These are phyloP conservation scores for Illadopsis cleaveri DNA, from an alignment of 2,113 vertebrate genomes.

Conservation along the genomic window DNA sequence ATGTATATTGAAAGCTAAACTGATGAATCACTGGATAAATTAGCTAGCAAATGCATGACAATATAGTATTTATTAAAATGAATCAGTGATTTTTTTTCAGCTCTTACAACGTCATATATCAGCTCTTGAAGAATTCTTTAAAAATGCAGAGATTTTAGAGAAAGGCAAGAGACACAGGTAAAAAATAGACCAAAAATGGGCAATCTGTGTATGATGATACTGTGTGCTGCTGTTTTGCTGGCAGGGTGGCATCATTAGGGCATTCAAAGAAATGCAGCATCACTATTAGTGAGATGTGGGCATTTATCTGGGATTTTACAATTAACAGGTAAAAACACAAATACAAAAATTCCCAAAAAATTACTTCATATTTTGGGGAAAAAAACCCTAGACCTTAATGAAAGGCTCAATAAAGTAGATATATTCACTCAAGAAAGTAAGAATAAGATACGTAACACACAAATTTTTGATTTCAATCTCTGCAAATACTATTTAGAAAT, in stretches of 20 bases:
- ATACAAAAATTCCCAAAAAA: neutral
- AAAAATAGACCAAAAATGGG: neutral
- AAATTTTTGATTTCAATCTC: neutral
- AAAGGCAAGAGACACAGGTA: neutral
- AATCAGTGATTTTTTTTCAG: neutral
- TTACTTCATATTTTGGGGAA: fast-evolving
- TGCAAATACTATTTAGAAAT: neutral
- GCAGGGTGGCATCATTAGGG: neutral
- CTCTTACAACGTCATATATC: slow-evolving; percentile 4
- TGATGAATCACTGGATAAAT: slow-evolving; percentile 51
- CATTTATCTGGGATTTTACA: neutral
- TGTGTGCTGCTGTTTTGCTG: neutral
- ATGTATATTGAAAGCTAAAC: slow-evolving; percentile 37
- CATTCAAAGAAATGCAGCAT: neutral
- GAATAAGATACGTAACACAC: fast-evolving
- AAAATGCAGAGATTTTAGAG: neutral
- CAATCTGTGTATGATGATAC: neutral
- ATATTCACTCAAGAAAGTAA: neutral
- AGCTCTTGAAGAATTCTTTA: neutral
- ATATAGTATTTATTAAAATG: slow-evolving; percentile 51
- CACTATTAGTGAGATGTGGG: neutral
- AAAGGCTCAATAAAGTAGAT: neutral
- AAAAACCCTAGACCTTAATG: neutral
- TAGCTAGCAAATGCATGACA: slow-evolving; percentile 4
- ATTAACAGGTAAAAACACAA: neutral